These are phyloP conservation scores for Chrysolina americana DNA, from an alignment of 2,888 invertebrate species.

Conservation along the genomic window DNA sequence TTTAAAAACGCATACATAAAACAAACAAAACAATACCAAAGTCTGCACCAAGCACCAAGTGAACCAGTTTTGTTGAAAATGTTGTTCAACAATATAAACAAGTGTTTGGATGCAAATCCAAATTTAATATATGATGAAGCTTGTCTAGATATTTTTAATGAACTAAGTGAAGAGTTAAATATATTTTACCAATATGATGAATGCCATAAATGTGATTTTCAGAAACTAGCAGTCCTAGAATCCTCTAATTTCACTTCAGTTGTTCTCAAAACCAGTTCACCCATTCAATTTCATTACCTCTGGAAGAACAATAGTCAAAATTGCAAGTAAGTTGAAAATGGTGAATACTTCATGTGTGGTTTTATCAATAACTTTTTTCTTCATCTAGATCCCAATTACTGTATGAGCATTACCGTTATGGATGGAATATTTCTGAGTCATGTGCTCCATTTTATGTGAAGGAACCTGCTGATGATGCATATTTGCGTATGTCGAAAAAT, in stretches of 20 bases:
- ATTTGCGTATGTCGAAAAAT: constrained; percentile 65
- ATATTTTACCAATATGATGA: constrained; percentile 67
- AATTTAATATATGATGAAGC: constrained; percentile 66
- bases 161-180: constrained; percentile 54
- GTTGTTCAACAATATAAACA: constrained; percentile 57
- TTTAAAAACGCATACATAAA: not conserved
- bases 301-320: constrained; percentile 47
- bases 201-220: constrained; percentile 66
- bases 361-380: not conserved
- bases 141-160: constrained; percentile 66
- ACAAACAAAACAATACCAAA: too few species aligned
- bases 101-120: constrained; percentile 58
- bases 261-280: constrained; percentile 65
- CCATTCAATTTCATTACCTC: constrained; percentile 60
- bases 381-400: constrained; percentile 61
- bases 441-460: constrained; percentile 64
- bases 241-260: constrained; percentile 60
- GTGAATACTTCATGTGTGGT: not conserved
- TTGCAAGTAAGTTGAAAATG: constrained; percentile 60
- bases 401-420: constrained; percentile 68
- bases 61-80: constrained; percentile 37
- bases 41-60: too few species aligned
- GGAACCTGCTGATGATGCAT: constrained; percentile 68
- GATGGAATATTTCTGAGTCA: constrained; percentile 65
- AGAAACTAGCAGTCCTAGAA: constrained; percentile 58